These are phyloP conservation scores for Drosophila elegans DNA, from an alignment of 1,140 invertebrate species.

Conservation along the genomic window DNA sequence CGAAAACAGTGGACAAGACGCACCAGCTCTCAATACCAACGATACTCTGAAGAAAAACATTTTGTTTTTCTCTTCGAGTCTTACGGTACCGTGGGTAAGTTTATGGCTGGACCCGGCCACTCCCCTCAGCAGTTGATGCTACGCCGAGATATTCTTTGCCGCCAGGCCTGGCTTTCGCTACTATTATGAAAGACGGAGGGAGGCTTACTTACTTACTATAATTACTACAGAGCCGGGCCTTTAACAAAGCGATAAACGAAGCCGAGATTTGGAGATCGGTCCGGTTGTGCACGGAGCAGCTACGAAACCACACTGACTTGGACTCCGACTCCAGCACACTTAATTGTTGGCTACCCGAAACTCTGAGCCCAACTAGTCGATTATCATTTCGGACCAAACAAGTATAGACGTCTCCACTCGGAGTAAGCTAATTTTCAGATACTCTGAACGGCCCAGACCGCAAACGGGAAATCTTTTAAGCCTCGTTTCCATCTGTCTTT, in stretches of 20 bases:
- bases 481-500: conserved; percentile 24
- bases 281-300: conserved; percentile 24
- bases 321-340: conserved; percentile 22
- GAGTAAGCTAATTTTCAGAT: conserved; percentile 35
- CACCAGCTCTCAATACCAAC: not conserved
- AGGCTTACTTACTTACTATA: conserved; percentile 37
- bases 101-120: conserved; percentile 10
- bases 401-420: conserved; percentile 16
- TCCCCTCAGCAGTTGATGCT: conserved; percentile 27
- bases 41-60: conserved; percentile 4
- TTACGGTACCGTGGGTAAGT: conserved; percentile 61
- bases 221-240: conserved; percentile 19
- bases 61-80: conserved; percentile 33
- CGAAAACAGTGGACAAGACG: conserved; percentile 10
- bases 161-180: conserved; percentile 28
- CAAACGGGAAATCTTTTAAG: conserved; percentile 29
- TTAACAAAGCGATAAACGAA: conserved; percentile 19
- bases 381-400: conserved; percentile 40
- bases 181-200: conserved; percentile 40
- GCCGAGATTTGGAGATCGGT: conserved; percentile 6
- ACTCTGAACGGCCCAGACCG: conserved; percentile 14
- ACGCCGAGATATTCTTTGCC: conserved; percentile 33
- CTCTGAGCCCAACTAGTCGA: conserved; percentile 37
- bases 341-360: conserved; percentile 40
- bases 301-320: conserved; percentile 38